Conservation (phyloP, 2,888 invertebrate genomes). For the Mechanitis messenoides region DNA sequence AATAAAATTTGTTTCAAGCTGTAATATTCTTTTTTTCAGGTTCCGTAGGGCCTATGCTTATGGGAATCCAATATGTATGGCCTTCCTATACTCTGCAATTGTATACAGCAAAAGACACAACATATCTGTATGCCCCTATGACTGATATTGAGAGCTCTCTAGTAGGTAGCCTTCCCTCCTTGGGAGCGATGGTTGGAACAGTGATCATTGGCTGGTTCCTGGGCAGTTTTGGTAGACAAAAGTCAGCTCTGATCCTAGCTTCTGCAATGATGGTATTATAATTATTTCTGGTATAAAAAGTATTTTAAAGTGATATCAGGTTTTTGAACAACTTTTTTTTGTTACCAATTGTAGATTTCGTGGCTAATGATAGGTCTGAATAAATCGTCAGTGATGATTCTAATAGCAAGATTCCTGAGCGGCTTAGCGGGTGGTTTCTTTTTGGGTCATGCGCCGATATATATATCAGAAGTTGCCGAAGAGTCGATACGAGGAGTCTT, state of each 20-base stretch:
- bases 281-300: no score
- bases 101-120: slow-evolving; percentile 55
- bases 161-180: slow-evolving; percentile 73
- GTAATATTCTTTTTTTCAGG: slow-evolving; percentile 34
- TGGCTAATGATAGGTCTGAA: slow-evolving; percentile 77
- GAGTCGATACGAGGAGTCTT: slow-evolving; percentile 59
- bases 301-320: slow-evolving; percentile 27
- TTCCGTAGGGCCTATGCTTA: slow-evolving; percentile 45
- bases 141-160: slow-evolving; percentile 68
- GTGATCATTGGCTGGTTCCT: slow-evolving; percentile 63
- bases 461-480: slow-evolving; percentile 79
- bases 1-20: no score
- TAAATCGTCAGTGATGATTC: slow-evolving; percentile 55
- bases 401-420: slow-evolving; percentile 72
- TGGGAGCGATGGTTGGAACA: slow-evolving; percentile 72
- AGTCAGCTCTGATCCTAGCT: slow-evolving; percentile 67
- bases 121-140: slow-evolving; percentile 62
- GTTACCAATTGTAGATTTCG: slow-evolving; percentile 55
- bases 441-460: slow-evolving; percentile 77
- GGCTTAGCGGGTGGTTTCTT: slow-evolving; percentile 74
- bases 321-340: not conserved
- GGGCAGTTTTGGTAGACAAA: slow-evolving; percentile 72
- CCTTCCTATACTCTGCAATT: slow-evolving; percentile 73
- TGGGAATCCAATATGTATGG: slow-evolving; percentile 72
- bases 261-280: slow-evolving; percentile 63